phyloP scores from a whole-genome alignment of 2,888 invertebrate species.

The Erpobdella octoculata region DNA sequence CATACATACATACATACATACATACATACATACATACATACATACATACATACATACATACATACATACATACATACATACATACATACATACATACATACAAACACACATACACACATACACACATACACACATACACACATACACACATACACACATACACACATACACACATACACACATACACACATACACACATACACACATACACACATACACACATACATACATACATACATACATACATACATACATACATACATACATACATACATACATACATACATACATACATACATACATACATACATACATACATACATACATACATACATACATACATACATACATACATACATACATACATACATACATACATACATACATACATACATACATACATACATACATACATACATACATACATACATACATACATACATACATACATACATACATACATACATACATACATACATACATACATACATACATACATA shows the following conservation, averaged over 20 bases:
- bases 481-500: too few relatives aligned
- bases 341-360: too few relatives aligned
- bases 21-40: conserved; percentile 25
- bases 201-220: conserved; percentile 20
- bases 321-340: conserved; percentile 7
- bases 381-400: too few relatives aligned
- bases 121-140: neutral
- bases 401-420: too few relatives aligned
- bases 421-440: too few relatives aligned
- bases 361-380: too few relatives aligned
- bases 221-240: conserved; percentile 11
- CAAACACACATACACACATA: conserved; percentile 1
- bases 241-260: conserved; percentile 13
- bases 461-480: too few relatives aligned
- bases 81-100: too few relatives aligned
- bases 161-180: too few relatives aligned
- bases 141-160: neutral
- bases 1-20: conserved; percentile 3
- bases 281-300: conserved; percentile 8
- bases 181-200: conserved; percentile 16
- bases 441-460: too few relatives aligned
- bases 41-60: conserved; percentile 23
- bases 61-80: conserved; percentile 13
- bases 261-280: conserved; percentile 16
- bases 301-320: neutral